Evolutionary conservation across 2,888 invertebrate species (phyloP), one percentile per base, ranked within the genome.

Genomic region (Ctenicera cuprea): DNA sequence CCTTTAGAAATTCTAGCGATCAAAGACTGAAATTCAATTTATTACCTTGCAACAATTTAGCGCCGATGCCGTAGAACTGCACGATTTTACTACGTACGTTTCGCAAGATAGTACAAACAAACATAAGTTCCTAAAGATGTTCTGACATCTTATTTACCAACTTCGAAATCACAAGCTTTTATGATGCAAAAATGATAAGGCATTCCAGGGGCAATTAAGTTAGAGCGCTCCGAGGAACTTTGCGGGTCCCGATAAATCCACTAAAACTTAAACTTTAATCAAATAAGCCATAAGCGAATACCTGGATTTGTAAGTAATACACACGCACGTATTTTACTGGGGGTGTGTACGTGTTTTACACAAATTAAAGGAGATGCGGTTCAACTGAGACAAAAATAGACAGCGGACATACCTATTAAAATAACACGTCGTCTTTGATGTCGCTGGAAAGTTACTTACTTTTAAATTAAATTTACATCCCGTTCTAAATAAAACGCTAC

Each of bases 221-320:
- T 71, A 41, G 48, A 67, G 62, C 66, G 70, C 41, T 63, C n/a
- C 64, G 30, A 61, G 63, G 54, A 75, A 75, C 57, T 75, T 73
- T 50, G 41, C 52, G 65, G 70, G 70, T 66, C 57, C 54, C 54
- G 50, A 65, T 74, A 74, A 74, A 74, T 74, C 64, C 63, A 54
- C 65, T 57, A 59, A 71, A 71, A 62, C 67, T 73, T 63, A 63
- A 73, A 73, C 65, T 74, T 74, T 74, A 74, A 74, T 74, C 74
- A 70, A 74, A 74, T 74, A 73, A 73, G 68, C 73, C 62, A 37
- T 54, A 52, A 62, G 45, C 73, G 63, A 52, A 41, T 68, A 68
- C 63, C 67, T 73, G 48, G 63, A 37, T 59, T 48, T 63, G 63
- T 63, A 65, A 65, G 43, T 57, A 73, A 73, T 68, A 62, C 54